These are phyloP conservation scores for Linnaemya tessellans DNA, from an alignment of 2,888 invertebrate species.

Conservation along the genomic window DNA sequence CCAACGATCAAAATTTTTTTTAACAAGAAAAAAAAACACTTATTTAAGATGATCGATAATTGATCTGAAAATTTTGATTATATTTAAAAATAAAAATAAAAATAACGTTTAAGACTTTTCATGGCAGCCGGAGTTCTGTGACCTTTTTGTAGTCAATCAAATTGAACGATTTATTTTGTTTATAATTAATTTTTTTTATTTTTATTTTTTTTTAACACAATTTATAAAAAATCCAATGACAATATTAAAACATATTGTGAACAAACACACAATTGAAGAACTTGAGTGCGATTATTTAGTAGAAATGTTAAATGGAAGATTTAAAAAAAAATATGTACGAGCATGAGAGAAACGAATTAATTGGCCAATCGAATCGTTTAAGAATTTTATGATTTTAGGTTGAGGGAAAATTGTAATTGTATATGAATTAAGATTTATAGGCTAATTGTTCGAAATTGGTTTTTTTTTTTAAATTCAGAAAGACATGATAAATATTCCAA, in stretches of 20 bases:
- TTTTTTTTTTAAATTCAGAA: no score
- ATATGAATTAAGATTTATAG: no score
- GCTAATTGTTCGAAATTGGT: no score
- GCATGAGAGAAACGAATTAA: constrained; percentile 20
- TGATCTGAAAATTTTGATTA: no score
- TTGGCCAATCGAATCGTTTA: constrained; percentile 42
- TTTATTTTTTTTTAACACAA: constrained; percentile 8
- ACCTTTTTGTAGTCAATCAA: not conserved
- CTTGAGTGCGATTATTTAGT: constrained; percentile 22
- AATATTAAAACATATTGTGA: constrained; percentile 16
- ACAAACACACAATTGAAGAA: constrained; percentile 46
- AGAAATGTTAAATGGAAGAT: constrained; percentile 7
- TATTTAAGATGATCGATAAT: no score
- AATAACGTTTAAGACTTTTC: no score
- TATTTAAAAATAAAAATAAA: no score
- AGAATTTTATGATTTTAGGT: not conserved
- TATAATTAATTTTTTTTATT: not conserved
- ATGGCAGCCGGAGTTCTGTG: no score
- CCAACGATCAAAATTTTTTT: no score
- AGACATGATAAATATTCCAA: no score
- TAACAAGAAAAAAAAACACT: no score
- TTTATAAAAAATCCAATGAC: constrained; percentile 22
- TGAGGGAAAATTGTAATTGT: constrained; percentile 37
- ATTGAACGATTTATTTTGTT: not conserved
- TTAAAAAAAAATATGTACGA: constrained; percentile 16